Evolutionary conservation across 2,113 vertebrate species (phyloP), one percentile per base, ranked within the genome.

Genomic region (Mirza zaza): DNA sequence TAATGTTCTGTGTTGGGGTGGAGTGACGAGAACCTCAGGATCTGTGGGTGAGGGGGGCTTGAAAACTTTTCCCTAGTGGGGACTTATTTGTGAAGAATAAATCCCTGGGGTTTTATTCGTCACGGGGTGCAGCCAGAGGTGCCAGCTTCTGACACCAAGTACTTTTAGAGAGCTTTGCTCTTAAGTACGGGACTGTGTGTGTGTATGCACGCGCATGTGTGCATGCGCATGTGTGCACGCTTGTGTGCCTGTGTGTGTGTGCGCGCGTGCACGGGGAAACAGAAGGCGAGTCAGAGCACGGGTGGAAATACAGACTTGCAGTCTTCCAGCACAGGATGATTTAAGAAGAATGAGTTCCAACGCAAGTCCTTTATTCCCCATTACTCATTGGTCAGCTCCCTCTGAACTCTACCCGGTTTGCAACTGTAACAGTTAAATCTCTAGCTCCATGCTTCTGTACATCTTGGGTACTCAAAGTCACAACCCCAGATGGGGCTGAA

Each of bases 401-500:
- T 85, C 75, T 57, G 75, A 77, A 48, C 57, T 97, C 96, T 92
- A 21, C 57, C 18, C 1, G 13, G 45, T 87, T 79, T 90, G 65
- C 80, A 94, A 17, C 80, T 81, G 36, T 27, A 87, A 57, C 68
- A 97, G 95, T 84, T 21, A 13, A 14, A 87, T 57, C 42, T 61
- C 77, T 87, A 94, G 87, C 89, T 65, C 10, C 15, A 14, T 61
- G 68, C 65, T 96, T 95, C 34, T 73, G 91, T 96, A 93, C 83
- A 84, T 95, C 81, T 68, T 29, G 6, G 96, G 76, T 63, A 36
- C 95, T 96, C 84, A 75, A 91, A 97, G 17, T 59, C 91, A 93
- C 17, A 94, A 25, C 89, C 91, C 68, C 57, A 91, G 94, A 94
- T 97, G 88, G 59, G 67, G 76, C 67, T 91, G 91, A 96, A 98